Conservation (phyloP, 2,797 vertebrate species). For the Ataeniobius toweri region DNA sequence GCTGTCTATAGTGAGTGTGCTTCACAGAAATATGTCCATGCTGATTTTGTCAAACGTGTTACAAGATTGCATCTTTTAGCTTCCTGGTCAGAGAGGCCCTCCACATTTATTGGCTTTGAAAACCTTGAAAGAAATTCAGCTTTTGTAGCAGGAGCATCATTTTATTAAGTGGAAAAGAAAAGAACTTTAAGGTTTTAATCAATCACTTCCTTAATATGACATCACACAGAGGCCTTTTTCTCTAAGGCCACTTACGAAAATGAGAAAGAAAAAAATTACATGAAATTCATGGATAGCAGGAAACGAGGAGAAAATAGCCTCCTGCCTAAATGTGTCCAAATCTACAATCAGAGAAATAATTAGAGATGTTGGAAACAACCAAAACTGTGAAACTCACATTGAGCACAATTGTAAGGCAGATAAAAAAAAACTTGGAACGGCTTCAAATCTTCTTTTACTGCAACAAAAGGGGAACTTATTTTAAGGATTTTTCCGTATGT, state of each 20-base stretch:
- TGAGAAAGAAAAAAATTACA: neutral
- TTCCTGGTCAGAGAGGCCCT: too few species aligned
- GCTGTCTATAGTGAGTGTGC: constrained; percentile 90
- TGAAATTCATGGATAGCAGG: neutral
- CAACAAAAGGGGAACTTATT: neutral
- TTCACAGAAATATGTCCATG: neutral
- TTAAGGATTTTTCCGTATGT: neutral
- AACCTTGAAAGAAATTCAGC: too few species aligned
- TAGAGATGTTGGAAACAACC: neutral
- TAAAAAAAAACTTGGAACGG: neutral
- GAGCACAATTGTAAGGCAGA: too few species aligned
- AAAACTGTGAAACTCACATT: neutral
- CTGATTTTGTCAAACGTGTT: neutral
- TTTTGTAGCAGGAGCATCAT: too few species aligned
- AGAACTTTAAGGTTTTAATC: too few species aligned
- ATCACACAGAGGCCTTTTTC: neutral
- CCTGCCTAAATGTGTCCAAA: neutral
- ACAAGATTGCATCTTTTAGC: neutral
- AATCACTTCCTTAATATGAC: too few species aligned
- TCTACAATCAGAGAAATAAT: neutral
- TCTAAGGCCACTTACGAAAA: neutral
- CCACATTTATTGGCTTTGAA: too few species aligned
- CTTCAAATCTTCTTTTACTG: neutral
- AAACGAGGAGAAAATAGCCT: neutral
- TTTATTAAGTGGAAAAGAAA: neutral